Conservation (phyloP, 2,113 vertebrate genomes). For the Blennius ocellaris region DNA sequence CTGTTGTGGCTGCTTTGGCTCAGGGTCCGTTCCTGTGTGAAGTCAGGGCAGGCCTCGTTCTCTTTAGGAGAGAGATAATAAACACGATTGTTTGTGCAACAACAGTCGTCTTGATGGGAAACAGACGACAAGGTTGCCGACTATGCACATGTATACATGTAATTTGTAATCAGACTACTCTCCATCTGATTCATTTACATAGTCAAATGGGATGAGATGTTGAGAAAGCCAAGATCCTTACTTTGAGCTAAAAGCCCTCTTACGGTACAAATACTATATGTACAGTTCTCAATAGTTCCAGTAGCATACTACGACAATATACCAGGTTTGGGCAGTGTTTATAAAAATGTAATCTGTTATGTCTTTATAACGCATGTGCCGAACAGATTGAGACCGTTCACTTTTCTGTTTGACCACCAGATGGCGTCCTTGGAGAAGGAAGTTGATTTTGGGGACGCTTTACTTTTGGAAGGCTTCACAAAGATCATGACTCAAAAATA, state of each 20-base stretch:
- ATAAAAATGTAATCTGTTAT: neutral
- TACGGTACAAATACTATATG: neutral
- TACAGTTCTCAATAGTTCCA: neutral
- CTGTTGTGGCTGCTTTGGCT: conserved; percentile 59
- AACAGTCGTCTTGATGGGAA: conserved; percentile 55
- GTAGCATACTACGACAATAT: neutral
- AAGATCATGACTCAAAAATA: neutral
- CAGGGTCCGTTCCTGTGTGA: conserved; percentile 54
- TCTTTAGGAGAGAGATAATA: conserved; percentile 64
- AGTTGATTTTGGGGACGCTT: neutral
- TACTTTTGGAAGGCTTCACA: neutral
- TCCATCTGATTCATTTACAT: conserved; percentile 2
- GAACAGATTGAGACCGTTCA: neutral
- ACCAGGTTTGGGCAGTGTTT: neutral
- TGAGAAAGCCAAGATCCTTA: neutral
- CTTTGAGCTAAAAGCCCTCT: neutral
- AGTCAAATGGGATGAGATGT: neutral
- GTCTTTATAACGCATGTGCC: neutral
- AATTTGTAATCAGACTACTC: neutral
- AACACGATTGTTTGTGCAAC: conserved; percentile 60
- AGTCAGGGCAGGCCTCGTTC: conserved; percentile 45
- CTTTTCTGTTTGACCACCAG: conserved; percentile 60
- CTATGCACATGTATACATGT: conserved; percentile 28
- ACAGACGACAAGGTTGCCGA: conserved; percentile 24
- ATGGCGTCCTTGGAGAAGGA: conserved; percentile 65